These are phyloP conservation scores for Plusia festucae DNA, from an alignment of 2,888 invertebrate species.

Conservation along the genomic window DNA sequence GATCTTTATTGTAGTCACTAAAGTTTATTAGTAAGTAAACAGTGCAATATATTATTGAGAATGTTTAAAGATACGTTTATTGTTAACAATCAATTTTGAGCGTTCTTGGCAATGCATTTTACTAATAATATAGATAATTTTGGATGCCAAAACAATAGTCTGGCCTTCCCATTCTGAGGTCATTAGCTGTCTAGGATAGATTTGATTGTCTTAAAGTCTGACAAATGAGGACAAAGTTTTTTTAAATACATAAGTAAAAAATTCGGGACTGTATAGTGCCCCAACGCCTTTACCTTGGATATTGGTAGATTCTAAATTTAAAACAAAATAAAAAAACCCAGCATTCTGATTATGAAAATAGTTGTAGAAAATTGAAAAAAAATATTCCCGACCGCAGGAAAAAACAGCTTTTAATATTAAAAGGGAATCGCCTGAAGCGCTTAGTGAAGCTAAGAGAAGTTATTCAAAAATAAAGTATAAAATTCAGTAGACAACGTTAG, in stretches of 20 bases:
- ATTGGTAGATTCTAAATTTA: too few species aligned
- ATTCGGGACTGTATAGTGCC: too few species aligned
- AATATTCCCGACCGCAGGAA: neutral
- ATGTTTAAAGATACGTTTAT: neutral
- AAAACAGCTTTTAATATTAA: constrained; percentile 4
- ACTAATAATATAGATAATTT: neutral
- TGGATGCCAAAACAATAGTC: neutral
- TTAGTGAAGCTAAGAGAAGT: neutral
- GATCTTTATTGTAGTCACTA: constrained; percentile 20
- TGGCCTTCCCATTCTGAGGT: neutral
- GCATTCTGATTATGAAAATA: too few species aligned
- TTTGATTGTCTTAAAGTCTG: neutral
- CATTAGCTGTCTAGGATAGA: neutral
- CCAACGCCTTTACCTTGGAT: too few species aligned
- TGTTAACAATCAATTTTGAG: neutral
- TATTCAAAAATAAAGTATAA: neutral
- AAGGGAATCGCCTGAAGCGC: neutral
- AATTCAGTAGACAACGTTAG: neutral
- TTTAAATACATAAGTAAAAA: too few species aligned
- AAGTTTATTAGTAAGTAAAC: constrained; percentile 24
- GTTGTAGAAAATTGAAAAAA: neutral
- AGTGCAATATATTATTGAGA: neutral
- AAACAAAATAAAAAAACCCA: too few species aligned
- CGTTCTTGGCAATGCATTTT: neutral
- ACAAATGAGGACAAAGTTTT: neutral